Base-by-base conservation (phyloP, 2,888 invertebrate genomes). In the Aphidius colemani region DNA sequence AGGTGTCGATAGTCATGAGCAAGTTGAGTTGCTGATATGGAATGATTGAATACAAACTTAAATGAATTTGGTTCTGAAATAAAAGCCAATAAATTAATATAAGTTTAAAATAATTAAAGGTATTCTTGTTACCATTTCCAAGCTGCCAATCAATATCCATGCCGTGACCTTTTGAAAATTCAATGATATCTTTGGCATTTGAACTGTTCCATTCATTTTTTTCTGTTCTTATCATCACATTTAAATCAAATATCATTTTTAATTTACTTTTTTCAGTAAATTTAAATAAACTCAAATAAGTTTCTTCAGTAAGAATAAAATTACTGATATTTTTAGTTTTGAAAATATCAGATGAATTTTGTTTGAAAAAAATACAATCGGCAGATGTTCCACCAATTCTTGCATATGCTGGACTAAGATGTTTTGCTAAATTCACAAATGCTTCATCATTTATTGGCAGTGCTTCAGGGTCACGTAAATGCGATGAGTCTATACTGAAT, bases 331-430 rank as follows among this genome's bases (percentile, higher is more conserved):
- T 74, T 71, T 48, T 6, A 66, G 70, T 59, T 75, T 41, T 13
- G 13, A 51, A 48, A 46, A 18, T 13, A 39, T 59, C 62, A n/a
- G 49, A 11, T 2, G 51, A 53, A n/a, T 68, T 70, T 69, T 84
- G 73, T 69, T 85, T 84, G 76, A 91, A 91, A 64, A 85, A 84
- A 18, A 91, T 84, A 53, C 88, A 84, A 72, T 92, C 91, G 0
- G 90, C 89, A 82, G 88, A 86, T 39, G 89, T 91, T 10, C 92
- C 92, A 7, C 91, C 91, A 41, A 92, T 81, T 61, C 92, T 85
- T 4, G 91, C 79, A 68, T 88, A 88, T 30, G 88, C 88, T 13
- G 91, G 91, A 11, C 86, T 82, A 64, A 92, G 79, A 11, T 85
- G 85, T 61, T 79, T 75, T 7, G 88, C 86, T 67, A 90, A 78